Conservation (phyloP, 2,888 invertebrate species). For the Parnassius orleans region DNA sequence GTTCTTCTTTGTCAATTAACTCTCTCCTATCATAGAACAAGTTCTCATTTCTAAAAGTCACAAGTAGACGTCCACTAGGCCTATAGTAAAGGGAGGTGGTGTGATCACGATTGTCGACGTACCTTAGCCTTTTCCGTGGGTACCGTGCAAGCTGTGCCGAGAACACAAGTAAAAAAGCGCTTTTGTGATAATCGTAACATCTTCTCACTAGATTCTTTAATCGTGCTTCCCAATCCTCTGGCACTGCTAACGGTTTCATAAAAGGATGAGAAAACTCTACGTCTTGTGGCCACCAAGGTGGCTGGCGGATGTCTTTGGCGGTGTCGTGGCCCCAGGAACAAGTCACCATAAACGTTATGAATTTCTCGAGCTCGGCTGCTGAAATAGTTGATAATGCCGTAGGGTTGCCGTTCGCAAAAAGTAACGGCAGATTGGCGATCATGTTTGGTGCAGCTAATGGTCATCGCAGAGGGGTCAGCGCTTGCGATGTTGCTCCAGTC, state of each 20-base stretch:
- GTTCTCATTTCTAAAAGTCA: conserved; percentile 89
- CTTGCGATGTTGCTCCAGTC: conserved; percentile 62
- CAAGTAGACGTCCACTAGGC: conserved; percentile 83
- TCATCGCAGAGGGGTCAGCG: conserved; percentile 69
- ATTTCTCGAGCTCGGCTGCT: conserved; percentile 83
- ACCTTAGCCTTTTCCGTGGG: conserved; percentile 83
- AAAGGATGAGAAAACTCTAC: conserved; percentile 84
- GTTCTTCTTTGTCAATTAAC: conserved; percentile 61
- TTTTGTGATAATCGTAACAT: conserved; percentile 87
- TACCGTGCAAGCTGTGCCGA: conserved; percentile 85
- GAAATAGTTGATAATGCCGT: conserved; percentile 84
- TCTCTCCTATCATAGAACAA: conserved; percentile 74
- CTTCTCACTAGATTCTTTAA: conserved; percentile 84
- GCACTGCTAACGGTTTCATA: conserved; percentile 68
- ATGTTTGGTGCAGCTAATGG: conserved; percentile 74
- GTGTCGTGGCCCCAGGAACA: conserved; percentile 86
- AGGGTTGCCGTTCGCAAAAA: conserved; percentile 87
- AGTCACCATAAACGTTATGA: conserved; percentile 88
- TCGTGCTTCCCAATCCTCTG: conserved; percentile 81
- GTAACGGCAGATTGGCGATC: conserved; percentile 87
- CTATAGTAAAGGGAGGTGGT: conserved; percentile 87
- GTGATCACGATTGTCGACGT: conserved; percentile 86
- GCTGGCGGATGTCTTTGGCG: conserved; percentile 79
- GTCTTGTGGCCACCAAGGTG: conserved; percentile 87
- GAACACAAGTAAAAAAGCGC: conserved; percentile 85